Evolutionary conservation across 2,113 vertebrate species (phyloP).

Genomic region (Sorex araneus): DNA sequence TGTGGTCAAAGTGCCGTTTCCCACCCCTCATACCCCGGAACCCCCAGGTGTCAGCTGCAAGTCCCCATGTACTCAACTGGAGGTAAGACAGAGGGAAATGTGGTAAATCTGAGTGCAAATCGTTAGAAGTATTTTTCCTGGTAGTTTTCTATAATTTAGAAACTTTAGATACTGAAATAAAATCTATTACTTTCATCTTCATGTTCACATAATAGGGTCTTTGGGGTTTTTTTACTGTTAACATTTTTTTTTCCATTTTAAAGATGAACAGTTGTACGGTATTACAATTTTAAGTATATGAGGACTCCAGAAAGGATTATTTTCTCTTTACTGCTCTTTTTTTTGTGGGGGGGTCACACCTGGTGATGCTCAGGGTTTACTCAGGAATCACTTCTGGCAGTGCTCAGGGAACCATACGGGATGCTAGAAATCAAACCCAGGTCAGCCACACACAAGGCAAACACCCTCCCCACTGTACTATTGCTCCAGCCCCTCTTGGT

Average conservation of each 20-base stretch:
- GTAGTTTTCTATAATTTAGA: conserved; percentile 59
- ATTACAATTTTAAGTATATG: background rate
- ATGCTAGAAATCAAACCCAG: too few relatives aligned
- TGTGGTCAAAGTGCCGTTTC: background rate
- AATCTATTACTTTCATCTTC: background rate
- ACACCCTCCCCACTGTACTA: too few relatives aligned
- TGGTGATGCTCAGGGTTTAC: too few relatives aligned
- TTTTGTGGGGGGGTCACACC: too few relatives aligned
- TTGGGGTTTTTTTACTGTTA: background rate
- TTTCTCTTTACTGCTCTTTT: background rate
- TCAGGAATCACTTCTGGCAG: too few relatives aligned
- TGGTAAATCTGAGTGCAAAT: background rate
- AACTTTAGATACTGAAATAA: conserved; percentile 23
- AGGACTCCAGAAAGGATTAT: conserved; percentile 19
- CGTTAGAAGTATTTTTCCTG: background rate
- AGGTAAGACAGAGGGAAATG: background rate
- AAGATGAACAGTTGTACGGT: background rate
- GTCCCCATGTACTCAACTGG: background rate
- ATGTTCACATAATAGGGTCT: background rate
- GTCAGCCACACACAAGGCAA: too few relatives aligned
- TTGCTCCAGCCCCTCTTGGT: too few relatives aligned
- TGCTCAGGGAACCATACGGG: too few relatives aligned
- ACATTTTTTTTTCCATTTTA: conserved; percentile 59
- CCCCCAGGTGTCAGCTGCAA: background rate
- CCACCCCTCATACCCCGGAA: background rate